Conservation (phyloP, 2,888 invertebrate species). For the Agrochola lota region DNA sequence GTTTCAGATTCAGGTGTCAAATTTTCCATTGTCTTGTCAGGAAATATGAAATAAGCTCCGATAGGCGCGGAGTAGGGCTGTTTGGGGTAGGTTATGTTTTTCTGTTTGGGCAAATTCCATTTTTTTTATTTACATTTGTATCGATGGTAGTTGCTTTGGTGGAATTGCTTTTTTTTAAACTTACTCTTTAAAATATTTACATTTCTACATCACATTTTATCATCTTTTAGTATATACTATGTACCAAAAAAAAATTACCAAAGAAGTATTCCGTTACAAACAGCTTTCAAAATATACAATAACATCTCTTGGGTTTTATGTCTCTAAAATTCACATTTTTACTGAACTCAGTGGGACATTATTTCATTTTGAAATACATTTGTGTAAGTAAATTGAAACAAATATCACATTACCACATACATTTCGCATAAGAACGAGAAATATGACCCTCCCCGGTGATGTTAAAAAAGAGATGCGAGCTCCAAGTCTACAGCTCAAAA, state of each 20-base stretch:
- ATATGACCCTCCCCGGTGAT: constrained; percentile 52
- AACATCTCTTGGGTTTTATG: not conserved
- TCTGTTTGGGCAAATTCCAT: not conserved
- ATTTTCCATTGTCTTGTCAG: constrained; percentile 74
- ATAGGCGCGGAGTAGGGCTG: constrained; percentile 36
- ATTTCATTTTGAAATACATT: constrained; percentile 49
- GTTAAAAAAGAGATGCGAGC: constrained; percentile 29
- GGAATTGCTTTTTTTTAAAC: not conserved
- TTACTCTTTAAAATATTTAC: not conserved
- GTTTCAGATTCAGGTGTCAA: constrained; percentile 73
- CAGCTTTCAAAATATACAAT: not conserved
- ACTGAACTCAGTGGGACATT: constrained; percentile 35
- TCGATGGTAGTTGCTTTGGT: not conserved
- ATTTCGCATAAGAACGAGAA: constrained; percentile 49
- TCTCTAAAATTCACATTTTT: constrained; percentile 38
- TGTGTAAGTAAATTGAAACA: constrained; percentile 54
- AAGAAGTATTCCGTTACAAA: not conserved
- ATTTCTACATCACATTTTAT: not conserved
- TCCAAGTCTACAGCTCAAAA: constrained; percentile 30
- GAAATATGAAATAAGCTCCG: constrained; percentile 65
- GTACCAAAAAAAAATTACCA: not conserved
- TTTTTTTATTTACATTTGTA: not conserved
- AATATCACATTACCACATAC: constrained; percentile 55
- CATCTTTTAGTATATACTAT: not conserved
- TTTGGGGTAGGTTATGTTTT: constrained; percentile 42